Base-by-base conservation (phyloP, 2,888 invertebrate genomes). In the Dicranocentrus wangi region DNA sequence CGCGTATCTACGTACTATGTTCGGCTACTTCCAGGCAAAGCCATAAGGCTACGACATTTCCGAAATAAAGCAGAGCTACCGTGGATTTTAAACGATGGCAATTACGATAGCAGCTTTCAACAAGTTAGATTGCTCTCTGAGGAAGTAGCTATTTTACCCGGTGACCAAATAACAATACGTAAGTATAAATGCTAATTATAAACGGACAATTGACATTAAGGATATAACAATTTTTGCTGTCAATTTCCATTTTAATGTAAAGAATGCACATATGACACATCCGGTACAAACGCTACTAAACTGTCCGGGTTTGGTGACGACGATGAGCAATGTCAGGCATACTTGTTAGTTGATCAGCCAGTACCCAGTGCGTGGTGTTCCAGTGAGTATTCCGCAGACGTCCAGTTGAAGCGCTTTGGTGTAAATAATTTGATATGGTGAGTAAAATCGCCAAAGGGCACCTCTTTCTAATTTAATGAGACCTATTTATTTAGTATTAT, bases 131-230 rank as follows among this genome's bases (percentile, higher is more conserved):
- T 47, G 28, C 53, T 72, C 1, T 17, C 15, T 5, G 27, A 78
- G 28, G 32, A 43, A 28, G 72, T 73, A n/a, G 5, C 23, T 8
- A 39, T 82, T 23, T 68, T 82, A 13, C 78, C 82, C 23, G 82
- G 82, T 0, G 82, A 82, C 71, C 82, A 82, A 13, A 0, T 81
- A 15, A 47, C 81, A 0, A 23, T 75, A 17, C 70, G 81, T 81
- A 69, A 51, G 27, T 58, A n/a, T 8, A n/a, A n/a, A n/a, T n/a
- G n/a, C n/a, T n/a, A n/a, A n/a, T n/a, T n/a, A n/a, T n/a, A 23
- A 66, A 43, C 39, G 39, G 39, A 13, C 5, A 39, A 13, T 39
- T 39, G 39, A 39, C 13, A 39, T 13, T 13, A 13, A 39, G 39
- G 39, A 39, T n/a, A n/a, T n/a, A n/a, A n/a, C n/a, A n/a, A n/a